Evolutionary conservation across 2,113 vertebrate genomes (phyloP).

Genomic region (Catagonus wagneri): DNA sequence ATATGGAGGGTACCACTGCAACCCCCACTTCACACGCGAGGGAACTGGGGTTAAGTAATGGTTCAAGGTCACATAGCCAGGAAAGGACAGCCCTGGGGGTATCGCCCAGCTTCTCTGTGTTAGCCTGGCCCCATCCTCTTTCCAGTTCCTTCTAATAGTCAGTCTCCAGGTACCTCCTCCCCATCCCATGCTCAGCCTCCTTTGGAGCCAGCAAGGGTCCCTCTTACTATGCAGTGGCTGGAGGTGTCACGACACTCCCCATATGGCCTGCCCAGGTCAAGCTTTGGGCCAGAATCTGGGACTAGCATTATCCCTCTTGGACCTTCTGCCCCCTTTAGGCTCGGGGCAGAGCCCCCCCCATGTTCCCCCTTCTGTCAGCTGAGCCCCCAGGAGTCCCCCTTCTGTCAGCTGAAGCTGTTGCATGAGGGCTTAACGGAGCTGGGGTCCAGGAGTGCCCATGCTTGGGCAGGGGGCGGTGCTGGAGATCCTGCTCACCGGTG

Average conservation of each 20-base stretch:
- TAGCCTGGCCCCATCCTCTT: fast-evolving
- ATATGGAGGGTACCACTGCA: not conserved
- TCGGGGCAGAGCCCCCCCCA: not conserved
- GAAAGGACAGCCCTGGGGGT: not conserved
- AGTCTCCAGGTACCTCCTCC: not conserved
- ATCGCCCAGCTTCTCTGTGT: too few relatives aligned
- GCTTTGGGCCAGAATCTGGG: not conserved
- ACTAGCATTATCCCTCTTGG: fast-evolving
- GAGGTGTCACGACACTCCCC: fast-evolving
- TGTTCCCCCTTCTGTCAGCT: not conserved
- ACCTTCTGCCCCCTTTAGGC: not conserved
- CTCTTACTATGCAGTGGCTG: not conserved
- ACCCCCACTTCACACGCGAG: not conserved
- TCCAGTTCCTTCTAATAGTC: not conserved
- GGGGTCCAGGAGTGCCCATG: not conserved
- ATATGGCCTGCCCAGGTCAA: not conserved
- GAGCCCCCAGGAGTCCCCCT: not conserved
- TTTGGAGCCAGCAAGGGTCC: not conserved
- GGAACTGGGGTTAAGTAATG: not conserved
- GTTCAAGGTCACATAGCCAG: not conserved
- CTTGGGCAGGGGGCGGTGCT: fast-evolving
- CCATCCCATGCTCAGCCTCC: not conserved
- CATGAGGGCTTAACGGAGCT: fast-evolving
- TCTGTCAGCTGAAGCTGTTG: not conserved
- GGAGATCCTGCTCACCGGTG: slow-evolving; percentile 88